Percentiles rank a stretch among this genome's conserved stretches.
phyloP scores from a whole-genome alignment of 2,797 vertebrate genomes.

The Thripadectes ignobilis region DNA sequence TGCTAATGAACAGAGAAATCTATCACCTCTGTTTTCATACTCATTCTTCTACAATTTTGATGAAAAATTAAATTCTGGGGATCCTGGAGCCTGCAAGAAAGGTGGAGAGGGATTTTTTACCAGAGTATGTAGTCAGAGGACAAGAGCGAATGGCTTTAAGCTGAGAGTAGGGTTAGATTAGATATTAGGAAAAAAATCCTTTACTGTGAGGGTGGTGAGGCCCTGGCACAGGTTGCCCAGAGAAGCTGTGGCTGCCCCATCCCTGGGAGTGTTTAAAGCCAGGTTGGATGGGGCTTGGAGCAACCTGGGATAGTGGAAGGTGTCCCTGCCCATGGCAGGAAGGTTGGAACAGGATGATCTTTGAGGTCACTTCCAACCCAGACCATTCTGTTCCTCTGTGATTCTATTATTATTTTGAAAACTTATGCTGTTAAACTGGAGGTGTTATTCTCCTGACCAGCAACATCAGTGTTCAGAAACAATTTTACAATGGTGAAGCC shows the following conservation, averaged over 20 bases:
- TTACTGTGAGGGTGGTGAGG: not conserved
- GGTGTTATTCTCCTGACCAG: not conserved
- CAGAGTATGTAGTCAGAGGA: not conserved
- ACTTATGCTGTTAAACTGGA: not conserved
- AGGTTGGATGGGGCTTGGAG: accelerated
- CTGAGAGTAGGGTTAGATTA: not conserved
- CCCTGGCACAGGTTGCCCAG: accelerated
- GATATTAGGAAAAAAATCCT: not conserved
- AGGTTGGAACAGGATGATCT: not conserved
- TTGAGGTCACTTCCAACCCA: not conserved
- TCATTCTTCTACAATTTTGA: not conserved
- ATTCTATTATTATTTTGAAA: not conserved
- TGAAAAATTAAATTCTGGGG: not conserved
- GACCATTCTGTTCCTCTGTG: not conserved
- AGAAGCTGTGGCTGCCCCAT: not conserved
- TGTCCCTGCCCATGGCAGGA: no score
- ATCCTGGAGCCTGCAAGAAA: not conserved
- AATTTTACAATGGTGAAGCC: not conserved
- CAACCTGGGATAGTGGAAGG: not conserved
- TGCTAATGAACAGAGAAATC: not conserved
- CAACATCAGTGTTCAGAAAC: not conserved
- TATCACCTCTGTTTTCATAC: not conserved
- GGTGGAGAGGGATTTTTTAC: not conserved
- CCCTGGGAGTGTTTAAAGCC: not conserved
- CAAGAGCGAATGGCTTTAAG: not conserved